A percentile compares a stretch with the other conserved stretches of the same genome.
phyloP scores from a whole-genome alignment of 2,797 vertebrate species.

The Anabas testudineus region DNA sequence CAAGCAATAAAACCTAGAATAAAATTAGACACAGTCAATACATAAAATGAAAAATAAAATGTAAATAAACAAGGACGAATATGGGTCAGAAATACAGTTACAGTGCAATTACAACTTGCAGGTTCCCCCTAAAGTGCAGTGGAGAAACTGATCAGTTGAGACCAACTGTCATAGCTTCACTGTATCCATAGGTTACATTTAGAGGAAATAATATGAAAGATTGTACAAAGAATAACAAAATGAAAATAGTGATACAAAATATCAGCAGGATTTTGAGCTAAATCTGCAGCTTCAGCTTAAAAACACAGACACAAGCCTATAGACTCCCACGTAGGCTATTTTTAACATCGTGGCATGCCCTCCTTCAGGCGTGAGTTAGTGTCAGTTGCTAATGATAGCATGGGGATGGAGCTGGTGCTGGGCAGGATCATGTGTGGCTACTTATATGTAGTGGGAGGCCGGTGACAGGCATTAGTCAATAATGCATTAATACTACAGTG shows the following conservation, averaged over 20 bases:
- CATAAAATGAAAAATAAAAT: no score
- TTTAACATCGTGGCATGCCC: constrained; percentile 23
- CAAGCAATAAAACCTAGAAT: no score
- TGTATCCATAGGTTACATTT: background rate
- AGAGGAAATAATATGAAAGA: background rate
- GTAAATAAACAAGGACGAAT: no score
- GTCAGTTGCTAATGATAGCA: constrained; percentile 50
- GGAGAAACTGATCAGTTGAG: background rate
- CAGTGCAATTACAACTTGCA: no score
- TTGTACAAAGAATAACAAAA: background rate
- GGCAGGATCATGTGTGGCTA: constrained; percentile 21
- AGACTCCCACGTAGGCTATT: constrained; percentile 30
- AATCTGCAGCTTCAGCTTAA: constrained; percentile 34
- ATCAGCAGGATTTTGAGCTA: constrained; percentile 19
- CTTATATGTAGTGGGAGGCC: constrained; percentile 40
- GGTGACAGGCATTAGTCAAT: constrained; percentile 69
- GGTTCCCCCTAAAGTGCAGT: no score
- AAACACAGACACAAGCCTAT: constrained; percentile 18
- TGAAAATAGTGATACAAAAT: background rate
- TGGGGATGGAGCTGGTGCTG: constrained; percentile 3
- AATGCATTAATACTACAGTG: constrained; percentile 57
- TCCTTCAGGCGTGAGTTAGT: constrained; percentile 52
- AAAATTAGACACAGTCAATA: no score
- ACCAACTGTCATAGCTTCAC: background rate
- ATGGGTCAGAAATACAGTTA: no score